Conservation (phyloP, 2,113 vertebrate genomes). For the Tauraco erythrolophus region DNA sequence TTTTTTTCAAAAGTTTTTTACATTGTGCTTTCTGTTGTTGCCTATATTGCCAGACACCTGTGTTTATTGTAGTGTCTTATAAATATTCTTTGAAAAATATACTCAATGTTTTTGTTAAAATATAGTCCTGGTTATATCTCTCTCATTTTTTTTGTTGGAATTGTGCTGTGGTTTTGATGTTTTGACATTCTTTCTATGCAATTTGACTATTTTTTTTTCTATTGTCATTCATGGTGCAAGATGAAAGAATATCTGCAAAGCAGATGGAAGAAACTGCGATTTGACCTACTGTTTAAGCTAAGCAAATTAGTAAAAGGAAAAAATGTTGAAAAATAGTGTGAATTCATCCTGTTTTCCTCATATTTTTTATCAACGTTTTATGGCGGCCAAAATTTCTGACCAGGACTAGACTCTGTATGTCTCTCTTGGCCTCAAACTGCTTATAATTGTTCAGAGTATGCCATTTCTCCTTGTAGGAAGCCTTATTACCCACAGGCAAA, state of each 20-base stretch:
- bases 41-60: not conserved
- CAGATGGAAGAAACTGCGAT: not conserved
- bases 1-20: not conserved
- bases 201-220: not conserved
- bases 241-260: not conserved
- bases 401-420: not conserved
- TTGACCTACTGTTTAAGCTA: not conserved
- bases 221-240: not conserved
- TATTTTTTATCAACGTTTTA: not conserved
- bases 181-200: not conserved
- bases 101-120: not conserved
- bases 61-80: not conserved
- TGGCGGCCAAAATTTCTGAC: not conserved
- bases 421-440: not conserved
- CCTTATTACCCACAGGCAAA: constrained; percentile 22
- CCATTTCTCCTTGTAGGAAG: not conserved
- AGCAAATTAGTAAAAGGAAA: not conserved
- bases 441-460: not conserved
- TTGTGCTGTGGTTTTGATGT: not conserved
- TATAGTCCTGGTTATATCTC: not conserved
- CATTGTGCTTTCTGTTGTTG: not conserved
- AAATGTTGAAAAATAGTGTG: not conserved
- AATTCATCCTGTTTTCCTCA: not conserved
- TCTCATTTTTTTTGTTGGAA: not conserved
- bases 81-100: not conserved